Base-by-base conservation (phyloP, 2,888 invertebrate species). In the Malachius bipustulatus region DNA sequence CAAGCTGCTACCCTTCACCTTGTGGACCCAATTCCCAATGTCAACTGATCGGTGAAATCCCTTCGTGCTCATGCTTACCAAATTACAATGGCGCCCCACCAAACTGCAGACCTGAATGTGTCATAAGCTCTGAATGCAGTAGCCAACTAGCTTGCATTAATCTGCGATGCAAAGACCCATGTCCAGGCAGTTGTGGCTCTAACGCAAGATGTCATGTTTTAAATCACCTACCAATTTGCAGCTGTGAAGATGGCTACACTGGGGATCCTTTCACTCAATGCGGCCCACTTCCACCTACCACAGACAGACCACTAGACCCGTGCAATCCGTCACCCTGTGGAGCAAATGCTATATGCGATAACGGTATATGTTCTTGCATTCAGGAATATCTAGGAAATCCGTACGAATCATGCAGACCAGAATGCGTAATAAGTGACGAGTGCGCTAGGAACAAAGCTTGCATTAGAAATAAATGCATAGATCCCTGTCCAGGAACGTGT, bases 11-110 rank as follows among this genome's bases (percentile, higher is more conserved):
- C 15, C 85, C 87, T 32, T 82, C 82, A 13, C 85, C 87, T 0
- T 89, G 88, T 52, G 88, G 88, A 12, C 80, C 83, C 2, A 82
- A 87, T 57, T 79, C 87, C 0, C 74, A 79, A 40, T 88, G 87
- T 51, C 81, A 81, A 55, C 67, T 82, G 42, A 66, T 78, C 42
- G 73, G 75, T 19, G 79, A 75, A 45, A 77, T 69, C 49, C 84
- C 78, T 37, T 82, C 77, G 1, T 88, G 88, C 52, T 81, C 82
- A 1, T 88, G 88, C 55, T 62, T 80, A 32, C 73, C 75, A n/a
- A 75, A 79, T 48, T 84, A 75, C 49, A 71, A 78, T 26, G 87
- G 87, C n/a, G 70, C 74, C 12, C 85, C 82, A 36, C 84, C 84
- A 2, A 73, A 72, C 35, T 85, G 84, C 52, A 69, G 83, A 40